Conservation (phyloP, 2,888 invertebrate species). For the Adela reaumurella region DNA sequence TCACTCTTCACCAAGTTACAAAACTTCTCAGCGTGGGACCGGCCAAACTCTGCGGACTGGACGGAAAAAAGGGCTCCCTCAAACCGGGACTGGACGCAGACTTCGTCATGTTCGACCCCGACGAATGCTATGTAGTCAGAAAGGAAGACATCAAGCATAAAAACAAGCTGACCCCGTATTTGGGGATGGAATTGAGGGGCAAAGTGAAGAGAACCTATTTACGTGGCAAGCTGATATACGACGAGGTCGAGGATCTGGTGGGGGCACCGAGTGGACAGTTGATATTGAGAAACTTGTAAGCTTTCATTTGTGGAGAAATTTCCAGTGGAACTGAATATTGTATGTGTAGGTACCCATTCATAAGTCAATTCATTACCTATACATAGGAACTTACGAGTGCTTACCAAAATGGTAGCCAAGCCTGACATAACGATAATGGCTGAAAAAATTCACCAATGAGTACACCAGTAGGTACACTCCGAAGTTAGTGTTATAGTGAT, state of each 20-base stretch:
- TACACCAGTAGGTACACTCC: too few species aligned
- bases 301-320: too few species aligned
- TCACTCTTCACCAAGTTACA: constrained; percentile 52
- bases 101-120: constrained; percentile 68
- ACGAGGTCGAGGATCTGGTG: constrained; percentile 28
- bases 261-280: constrained; percentile 42
- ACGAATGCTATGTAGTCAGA: constrained; percentile 54
- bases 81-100: constrained; percentile 66
- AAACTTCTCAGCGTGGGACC: constrained; percentile 60
- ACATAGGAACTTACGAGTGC: too few species aligned
- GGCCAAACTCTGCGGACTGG: constrained; percentile 60
- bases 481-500: too few species aligned
- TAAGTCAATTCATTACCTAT: too few species aligned
- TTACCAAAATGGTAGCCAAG: too few species aligned
- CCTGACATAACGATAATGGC: too few species aligned
- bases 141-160: constrained; percentile 61
- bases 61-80: constrained; percentile 59
- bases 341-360: too few species aligned
- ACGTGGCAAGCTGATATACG: constrained; percentile 60
- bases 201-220: constrained; percentile 63
- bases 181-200: constrained; percentile 57
- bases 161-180: constrained; percentile 69
- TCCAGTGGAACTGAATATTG: too few species aligned
- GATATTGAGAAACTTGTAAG: constrained; percentile 21
- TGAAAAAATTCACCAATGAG: too few species aligned